phyloP scores from a whole-genome alignment of 2,113 vertebrate genomes.

The Menidia beryllina region DNA sequence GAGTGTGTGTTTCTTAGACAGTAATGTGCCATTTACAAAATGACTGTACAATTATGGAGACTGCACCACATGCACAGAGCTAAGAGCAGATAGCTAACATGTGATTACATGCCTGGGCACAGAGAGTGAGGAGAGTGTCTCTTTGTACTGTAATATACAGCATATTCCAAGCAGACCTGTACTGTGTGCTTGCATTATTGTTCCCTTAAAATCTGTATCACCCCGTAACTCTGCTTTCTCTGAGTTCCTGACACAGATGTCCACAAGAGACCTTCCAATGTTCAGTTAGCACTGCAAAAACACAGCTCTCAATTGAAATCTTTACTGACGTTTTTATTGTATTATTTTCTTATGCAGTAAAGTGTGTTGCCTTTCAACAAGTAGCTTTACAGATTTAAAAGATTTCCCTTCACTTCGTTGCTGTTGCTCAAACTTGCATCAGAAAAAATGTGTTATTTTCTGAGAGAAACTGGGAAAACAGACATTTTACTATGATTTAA shows the following conservation, averaged over 20 bases:
- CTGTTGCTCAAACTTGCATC: slow-evolving; percentile 38
- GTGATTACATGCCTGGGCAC: slow-evolving; percentile 74
- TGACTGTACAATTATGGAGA: slow-evolving; percentile 80
- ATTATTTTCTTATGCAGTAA: slow-evolving; percentile 25
- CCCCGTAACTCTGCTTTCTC: not conserved
- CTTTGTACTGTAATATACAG: slow-evolving; percentile 5
- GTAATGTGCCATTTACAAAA: slow-evolving; percentile 73
- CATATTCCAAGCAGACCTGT: slow-evolving; percentile 24
- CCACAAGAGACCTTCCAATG: slow-evolving; percentile 51
- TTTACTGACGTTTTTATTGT: no score
- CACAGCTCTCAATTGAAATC: slow-evolving; percentile 23
- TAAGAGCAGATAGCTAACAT: slow-evolving; percentile 62
- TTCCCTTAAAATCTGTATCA: slow-evolving; percentile 11
- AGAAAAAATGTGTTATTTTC: slow-evolving; percentile 16
- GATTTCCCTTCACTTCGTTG: not conserved
- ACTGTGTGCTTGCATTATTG: not conserved
- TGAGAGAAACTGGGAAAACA: not conserved
- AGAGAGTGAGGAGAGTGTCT: slow-evolving; percentile 43
- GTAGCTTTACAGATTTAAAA: slow-evolving; percentile 27
- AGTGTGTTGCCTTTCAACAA: slow-evolving; percentile 19
- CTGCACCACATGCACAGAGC: slow-evolving; percentile 66
- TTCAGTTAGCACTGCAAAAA: slow-evolving; percentile 51
- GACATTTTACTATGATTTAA: not conserved
- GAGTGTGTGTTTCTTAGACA: slow-evolving; percentile 71
- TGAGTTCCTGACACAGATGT: slow-evolving; percentile 18